Conservation (phyloP, 2,113 vertebrate species). For the Trinectes maculatus region DNA sequence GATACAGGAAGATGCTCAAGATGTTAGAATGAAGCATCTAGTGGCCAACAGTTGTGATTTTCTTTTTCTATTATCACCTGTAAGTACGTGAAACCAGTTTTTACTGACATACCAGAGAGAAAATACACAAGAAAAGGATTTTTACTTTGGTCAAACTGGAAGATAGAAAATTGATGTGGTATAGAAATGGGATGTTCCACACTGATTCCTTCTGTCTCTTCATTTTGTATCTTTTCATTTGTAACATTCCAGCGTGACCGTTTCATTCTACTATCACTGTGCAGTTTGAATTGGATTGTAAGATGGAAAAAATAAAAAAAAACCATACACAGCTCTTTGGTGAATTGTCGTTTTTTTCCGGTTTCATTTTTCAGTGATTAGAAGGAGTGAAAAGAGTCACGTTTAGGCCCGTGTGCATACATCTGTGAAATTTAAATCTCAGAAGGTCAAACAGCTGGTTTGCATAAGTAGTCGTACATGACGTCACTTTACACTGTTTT, state of each 20-base stretch:
- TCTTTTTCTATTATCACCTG: background rate
- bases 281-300: slow-evolving; percentile 59
- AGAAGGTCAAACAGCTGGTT: slow-evolving; percentile 76
- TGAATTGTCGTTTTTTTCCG: background rate
- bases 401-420: too few relatives aligned
- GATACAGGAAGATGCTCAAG: slow-evolving; percentile 11
- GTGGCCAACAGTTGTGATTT: background rate
- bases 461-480: slow-evolving; percentile 71
- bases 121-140: background rate
- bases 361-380: background rate
- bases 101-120: background rate
- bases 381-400: background rate
- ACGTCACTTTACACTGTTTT: slow-evolving; percentile 74
- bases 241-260: slow-evolving; percentile 66
- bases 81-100: background rate
- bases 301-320: slow-evolving; percentile 42
- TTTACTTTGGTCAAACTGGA: slow-evolving; percentile 2
- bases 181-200: slow-evolving; percentile 6
- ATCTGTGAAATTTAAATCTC: slow-evolving; percentile 46
- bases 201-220: slow-evolving; percentile 26
- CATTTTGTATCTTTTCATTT: slow-evolving; percentile 35
- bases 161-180: background rate
- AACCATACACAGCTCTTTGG: slow-evolving; percentile 56
- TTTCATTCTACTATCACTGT: slow-evolving; percentile 64
- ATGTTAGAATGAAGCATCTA: background rate